A percentile compares a stretch with the other conserved stretches of the same genome.
Evolutionary conservation across 2,888 invertebrate species (phyloP).

Genomic region (Hybos culiciformis): DNA sequence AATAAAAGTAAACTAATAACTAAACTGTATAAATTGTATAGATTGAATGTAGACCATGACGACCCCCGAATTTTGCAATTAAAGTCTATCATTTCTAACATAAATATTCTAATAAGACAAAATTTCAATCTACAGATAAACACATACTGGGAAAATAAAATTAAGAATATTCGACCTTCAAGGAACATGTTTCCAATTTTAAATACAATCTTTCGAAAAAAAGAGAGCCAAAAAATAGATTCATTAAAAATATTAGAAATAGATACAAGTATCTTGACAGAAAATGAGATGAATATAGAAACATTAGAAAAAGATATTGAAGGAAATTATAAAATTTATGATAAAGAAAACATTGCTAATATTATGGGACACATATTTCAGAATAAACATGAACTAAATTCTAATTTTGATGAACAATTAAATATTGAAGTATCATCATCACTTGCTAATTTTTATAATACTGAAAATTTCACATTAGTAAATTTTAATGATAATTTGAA

Average conservation of each 20-base stretch:
- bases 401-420: too few relatives aligned
- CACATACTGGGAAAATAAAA: background rate
- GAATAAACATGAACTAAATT: too few relatives aligned
- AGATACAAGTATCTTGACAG: background rate
- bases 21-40: slow-evolving; percentile 1
- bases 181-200: background rate
- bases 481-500: background rate
- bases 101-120: background rate
- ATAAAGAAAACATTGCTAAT: too few relatives aligned
- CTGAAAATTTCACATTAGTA: too few relatives aligned
- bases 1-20: background rate
- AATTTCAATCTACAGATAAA: background rate
- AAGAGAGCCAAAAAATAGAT: background rate
- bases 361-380: too few relatives aligned
- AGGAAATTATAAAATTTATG: too few relatives aligned
- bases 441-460: too few relatives aligned
- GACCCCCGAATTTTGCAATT: background rate
- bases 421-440: too few relatives aligned
- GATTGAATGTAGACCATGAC: background rate
- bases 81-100: background rate
- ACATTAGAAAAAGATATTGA: too few relatives aligned
- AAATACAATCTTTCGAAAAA: background rate
- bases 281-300: background rate
- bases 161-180: background rate
- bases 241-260: background rate